phyloP scores from a whole-genome alignment of 2,888 invertebrate genomes.

The Drosophila greeni region DNA sequence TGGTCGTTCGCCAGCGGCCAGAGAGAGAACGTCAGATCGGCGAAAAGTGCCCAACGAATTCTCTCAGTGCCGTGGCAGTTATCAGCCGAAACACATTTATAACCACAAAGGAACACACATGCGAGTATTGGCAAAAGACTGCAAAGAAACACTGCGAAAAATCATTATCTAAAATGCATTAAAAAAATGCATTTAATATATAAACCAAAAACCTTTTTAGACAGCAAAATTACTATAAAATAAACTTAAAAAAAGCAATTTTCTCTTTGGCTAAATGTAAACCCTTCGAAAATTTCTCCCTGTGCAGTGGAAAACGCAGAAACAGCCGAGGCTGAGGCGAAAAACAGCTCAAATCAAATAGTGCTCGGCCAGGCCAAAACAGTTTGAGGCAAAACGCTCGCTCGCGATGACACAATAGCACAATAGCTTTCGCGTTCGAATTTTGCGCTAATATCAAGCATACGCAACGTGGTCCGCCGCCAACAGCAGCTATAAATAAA shows the following conservation, averaged over 20 bases:
- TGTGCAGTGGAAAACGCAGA: conserved; percentile 20
- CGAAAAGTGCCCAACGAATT: conserved; percentile 46
- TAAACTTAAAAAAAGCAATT: too few species aligned
- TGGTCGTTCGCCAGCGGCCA: conserved; percentile 47
- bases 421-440: conserved; percentile 30
- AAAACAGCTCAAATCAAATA: conserved; percentile 68
- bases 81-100: conserved; percentile 55
- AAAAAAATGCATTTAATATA: not conserved
- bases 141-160: conserved; percentile 22
- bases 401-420: conserved; percentile 66
- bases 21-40: conserved; percentile 47
- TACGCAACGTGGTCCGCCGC: conserved; percentile 57
- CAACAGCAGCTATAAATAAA: conserved; percentile 48
- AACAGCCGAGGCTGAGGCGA: conserved; percentile 46
- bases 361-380: conserved; percentile 61
- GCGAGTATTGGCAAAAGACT: conserved; percentile 44
- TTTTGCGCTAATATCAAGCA: conserved; percentile 58
- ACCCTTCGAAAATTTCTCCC: fast-evolving
- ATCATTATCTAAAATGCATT: fast-evolving
- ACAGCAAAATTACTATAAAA: not conserved
- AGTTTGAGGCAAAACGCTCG: conserved; percentile 72
- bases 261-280: too few species aligned
- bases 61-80: conserved; percentile 48
- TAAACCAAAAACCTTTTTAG: not conserved
- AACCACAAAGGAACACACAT: conserved; percentile 53